Evolutionary conservation across 2,888 invertebrate species (phyloP).

Genomic region (Tachina lurida): DNA sequence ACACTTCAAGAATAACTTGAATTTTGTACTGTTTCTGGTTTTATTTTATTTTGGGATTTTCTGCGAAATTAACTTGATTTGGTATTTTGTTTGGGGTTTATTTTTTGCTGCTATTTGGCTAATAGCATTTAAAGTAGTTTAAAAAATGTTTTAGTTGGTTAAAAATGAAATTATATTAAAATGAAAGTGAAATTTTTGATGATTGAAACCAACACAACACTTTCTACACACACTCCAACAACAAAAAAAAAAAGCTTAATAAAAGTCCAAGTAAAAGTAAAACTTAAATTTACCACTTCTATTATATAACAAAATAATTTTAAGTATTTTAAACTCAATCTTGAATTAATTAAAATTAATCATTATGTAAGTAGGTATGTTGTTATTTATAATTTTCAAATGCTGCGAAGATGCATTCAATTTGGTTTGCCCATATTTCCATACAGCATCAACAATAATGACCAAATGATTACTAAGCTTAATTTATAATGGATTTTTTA

Average conservation of each 20-base stretch:
- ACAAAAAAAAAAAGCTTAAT: neutral
- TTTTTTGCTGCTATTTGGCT: slow-evolving; percentile 9
- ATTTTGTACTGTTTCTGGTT: slow-evolving; percentile 37
- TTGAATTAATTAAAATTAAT: too few relatives aligned
- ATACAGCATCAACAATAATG: neutral
- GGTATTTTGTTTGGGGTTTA: slow-evolving; percentile 11
- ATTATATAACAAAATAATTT: neutral
- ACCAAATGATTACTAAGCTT: slow-evolving; percentile 4
- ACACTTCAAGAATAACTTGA: slow-evolving; percentile 57
- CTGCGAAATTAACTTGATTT: slow-evolving; percentile 37
- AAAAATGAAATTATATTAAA: slow-evolving; percentile 45
- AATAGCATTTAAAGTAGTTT: slow-evolving; percentile 43
- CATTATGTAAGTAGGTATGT: neutral
- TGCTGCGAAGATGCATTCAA: too few relatives aligned
- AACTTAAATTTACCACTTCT: slow-evolving; percentile 8
- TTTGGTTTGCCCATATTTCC: neutral
- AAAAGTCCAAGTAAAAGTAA: neutral
- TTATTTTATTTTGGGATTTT: slow-evolving; percentile 25
- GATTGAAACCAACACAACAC: neutral
- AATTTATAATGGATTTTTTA: slow-evolving; percentile 15
- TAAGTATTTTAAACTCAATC: neutral
- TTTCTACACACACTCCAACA: slow-evolving; percentile 7
- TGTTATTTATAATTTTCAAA: neutral
- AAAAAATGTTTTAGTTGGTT: slow-evolving; percentile 24
- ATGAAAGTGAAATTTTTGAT: slow-evolving; percentile 57